Evolutionary conservation across 2,797 vertebrate genomes (phyloP).

Genomic region (Schizothorax lantsangensis): DNA sequence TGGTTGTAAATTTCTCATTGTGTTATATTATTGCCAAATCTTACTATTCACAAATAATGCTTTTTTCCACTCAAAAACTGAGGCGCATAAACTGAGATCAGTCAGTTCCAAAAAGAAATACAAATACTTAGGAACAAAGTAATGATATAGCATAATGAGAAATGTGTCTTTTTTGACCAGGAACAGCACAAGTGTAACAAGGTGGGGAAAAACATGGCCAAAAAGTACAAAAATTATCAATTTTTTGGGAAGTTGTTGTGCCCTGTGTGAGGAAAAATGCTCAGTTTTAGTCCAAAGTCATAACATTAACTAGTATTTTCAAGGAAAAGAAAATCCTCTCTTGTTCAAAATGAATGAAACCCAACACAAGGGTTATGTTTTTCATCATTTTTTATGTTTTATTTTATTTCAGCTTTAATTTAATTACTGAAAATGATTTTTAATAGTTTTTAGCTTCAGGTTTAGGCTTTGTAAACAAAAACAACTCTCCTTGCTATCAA

Average conservation of each 20-base stretch:
- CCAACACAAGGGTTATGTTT: background rate
- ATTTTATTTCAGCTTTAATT: background rate
- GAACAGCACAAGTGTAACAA: background rate
- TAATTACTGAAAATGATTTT: rapidly evolving
- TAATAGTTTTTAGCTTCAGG: background rate
- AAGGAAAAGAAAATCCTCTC: background rate
- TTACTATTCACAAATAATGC: too few species aligned
- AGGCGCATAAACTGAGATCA: too few species aligned
- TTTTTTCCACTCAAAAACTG: too few species aligned
- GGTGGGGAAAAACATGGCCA: background rate
- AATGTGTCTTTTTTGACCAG: background rate
- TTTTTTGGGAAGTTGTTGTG: background rate
- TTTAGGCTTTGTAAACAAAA: background rate
- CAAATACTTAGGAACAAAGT: too few species aligned
- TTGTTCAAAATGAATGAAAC: background rate
- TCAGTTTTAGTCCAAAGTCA: background rate
- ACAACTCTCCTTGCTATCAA: background rate
- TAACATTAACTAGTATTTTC: background rate
- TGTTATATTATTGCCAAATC: too few species aligned
- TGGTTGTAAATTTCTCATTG: too few species aligned
- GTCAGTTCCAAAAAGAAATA: too few species aligned
- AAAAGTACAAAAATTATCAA: too few species aligned
- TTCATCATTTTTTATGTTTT: background rate
- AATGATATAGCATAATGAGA: too few species aligned
- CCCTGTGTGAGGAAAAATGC: background rate